These are phyloP conservation scores for Xanthorhoe spadicearia DNA, from an alignment of 2,888 invertebrate genomes.

Conservation along the genomic window DNA sequence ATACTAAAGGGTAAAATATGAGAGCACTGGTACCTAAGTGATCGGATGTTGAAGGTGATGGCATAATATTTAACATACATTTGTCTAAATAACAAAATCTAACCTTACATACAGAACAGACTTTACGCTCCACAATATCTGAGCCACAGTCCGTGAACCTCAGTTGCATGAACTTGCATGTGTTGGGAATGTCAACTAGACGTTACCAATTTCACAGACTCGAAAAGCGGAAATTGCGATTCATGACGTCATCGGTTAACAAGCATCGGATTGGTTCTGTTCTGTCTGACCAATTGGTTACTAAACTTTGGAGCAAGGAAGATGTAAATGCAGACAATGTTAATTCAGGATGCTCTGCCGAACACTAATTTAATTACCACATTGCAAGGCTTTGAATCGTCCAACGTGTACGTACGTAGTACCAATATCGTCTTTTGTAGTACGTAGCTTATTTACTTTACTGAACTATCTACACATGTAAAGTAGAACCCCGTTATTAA, in stretches of 20 bases:
- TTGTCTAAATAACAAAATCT: no score
- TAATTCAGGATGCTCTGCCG: constrained; percentile 4
- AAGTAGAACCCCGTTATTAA: no score
- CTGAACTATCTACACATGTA: no score
- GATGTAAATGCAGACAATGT: constrained; percentile 8
- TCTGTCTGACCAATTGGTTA: constrained; percentile 27
- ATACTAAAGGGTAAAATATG: constrained; percentile 7
- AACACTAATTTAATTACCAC: background rate
- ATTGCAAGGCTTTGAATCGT: background rate
- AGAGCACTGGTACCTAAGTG: constrained; percentile 3
- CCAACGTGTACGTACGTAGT: no score
- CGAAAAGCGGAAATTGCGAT: constrained; percentile 18
- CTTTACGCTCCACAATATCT: constrained; percentile 1
- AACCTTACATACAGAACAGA: background rate
- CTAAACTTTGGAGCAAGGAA: constrained; percentile 19
- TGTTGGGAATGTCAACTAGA: constrained; percentile 27
- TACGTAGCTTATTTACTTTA: no score
- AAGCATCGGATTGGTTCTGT: constrained; percentile 14
- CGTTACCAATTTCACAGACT: constrained; percentile 23
- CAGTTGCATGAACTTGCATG: background rate
- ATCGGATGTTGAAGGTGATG: background rate
- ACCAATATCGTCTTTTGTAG: no score
- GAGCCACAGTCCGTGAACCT: background rate
- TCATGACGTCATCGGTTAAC: constrained; percentile 27
- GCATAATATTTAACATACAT: background rate